A percentile compares a stretch with the other conserved stretches of the same genome.
These are phyloP conservation scores for Hoplias malabaricus DNA, from an alignment of 2,113 vertebrate species.

Conservation along the genomic window DNA sequence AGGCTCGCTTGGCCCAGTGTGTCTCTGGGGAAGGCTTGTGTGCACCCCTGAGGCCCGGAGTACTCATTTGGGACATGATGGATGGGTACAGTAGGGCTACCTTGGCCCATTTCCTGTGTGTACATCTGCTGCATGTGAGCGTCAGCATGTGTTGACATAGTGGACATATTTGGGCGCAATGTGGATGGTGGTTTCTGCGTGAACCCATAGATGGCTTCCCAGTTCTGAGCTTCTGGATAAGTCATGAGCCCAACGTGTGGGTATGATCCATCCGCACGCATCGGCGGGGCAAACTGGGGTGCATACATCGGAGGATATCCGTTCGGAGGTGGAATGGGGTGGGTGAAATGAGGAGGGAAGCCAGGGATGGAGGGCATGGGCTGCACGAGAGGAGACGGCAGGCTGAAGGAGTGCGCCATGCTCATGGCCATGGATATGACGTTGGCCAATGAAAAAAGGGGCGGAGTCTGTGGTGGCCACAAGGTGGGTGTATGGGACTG, in stretches of 20 bases:
- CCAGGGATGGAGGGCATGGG: conserved; percentile 60
- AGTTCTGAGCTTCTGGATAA: conserved; percentile 24
- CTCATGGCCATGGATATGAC: conserved; percentile 96
- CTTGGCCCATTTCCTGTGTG: conserved; percentile 25
- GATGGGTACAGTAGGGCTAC: conserved; percentile 18
- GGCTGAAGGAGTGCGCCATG: conserved; percentile 84
- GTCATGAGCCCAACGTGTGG: background rate
- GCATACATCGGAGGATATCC: conserved; percentile 48
- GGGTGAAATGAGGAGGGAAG: conserved; percentile 57
- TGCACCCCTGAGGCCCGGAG: conserved; percentile 4
- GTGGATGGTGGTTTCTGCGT: conserved; percentile 5
- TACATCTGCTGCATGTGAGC: conserved; percentile 12
- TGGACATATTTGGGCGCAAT: background rate
- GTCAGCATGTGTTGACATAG: background rate
- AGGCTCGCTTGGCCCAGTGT: conserved; percentile 22
- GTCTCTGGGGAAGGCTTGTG: conserved; percentile 20
- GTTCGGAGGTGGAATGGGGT: conserved; percentile 52
- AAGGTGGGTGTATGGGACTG: conserved; percentile 58
- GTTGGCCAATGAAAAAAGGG: conserved; percentile 86
- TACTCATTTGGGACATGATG: background rate
- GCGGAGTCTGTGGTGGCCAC: conserved; percentile 72
- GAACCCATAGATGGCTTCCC: background rate
- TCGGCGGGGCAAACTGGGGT: conserved; percentile 13
- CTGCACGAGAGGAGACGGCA: conserved; percentile 37
- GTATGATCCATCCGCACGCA: conserved; percentile 6